Evolutionary conservation across 2,113 vertebrate genomes (phyloP), one percentile per base, ranked within the genome.

Genomic region (Oncorhynchus mykiss): DNA sequence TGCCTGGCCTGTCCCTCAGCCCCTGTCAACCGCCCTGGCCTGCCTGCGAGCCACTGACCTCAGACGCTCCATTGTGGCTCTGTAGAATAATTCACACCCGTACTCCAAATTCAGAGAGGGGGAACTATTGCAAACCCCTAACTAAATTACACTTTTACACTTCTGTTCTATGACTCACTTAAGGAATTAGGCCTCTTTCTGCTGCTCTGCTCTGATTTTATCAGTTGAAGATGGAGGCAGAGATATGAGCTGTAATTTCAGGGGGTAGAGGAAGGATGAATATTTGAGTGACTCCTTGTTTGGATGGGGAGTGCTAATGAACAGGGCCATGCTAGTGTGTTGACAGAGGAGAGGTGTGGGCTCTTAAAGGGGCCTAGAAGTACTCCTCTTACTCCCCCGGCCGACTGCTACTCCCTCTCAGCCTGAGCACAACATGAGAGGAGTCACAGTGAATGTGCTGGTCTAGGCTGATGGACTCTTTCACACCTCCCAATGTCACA

Each of bases 91-190:
- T 76, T 87, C 82, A 85, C 45, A 59, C 48, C 57, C 69, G 71
- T 78, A 82, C 73, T 57, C 80, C 85, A 90, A 90, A 91, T 45
- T 45, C 39, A 11, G 39, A 45, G 2, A 27, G 27, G 27, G 27
- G 51, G 51, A 54, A 54, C 51, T 3, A 54, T 18, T 54, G 14
- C 4, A 18, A 54, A 5, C 12, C 1, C 9, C 9, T 45, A 45
- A 45, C 39, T 45, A 45, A 45, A 45, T 18, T 29, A 29, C 65
- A 14, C 14, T 29, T 25, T 45, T 54, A 18, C 14, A 54, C 13
- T 1, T 5, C 51, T 54, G 51, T 54, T 54, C 16, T 18, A 54
- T 18, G 51, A 54, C 3, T 54, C 13, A 54, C 51, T 54, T 16
- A 54, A 54, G 51, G 51, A 54, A 3, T 18, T 54, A 45, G 51